Evolutionary conservation across 1,140 invertebrate species (phyloP), one percentile per base, ranked within the genome.

Genomic region (Hypothenemus hampei): DNA sequence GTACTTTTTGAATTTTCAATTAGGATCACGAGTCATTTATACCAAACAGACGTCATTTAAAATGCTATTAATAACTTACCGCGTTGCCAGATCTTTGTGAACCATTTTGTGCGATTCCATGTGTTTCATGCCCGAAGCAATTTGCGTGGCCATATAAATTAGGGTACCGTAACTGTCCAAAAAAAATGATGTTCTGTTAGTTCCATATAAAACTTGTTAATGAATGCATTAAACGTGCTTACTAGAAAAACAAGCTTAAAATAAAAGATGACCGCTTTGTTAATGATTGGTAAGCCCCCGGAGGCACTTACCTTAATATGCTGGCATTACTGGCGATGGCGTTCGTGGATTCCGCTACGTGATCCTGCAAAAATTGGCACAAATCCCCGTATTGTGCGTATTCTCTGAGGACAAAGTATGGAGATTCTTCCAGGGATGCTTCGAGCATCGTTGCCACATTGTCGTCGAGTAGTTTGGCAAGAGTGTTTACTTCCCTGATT

Each of bases 41-140:
- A n/a, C n/a, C n/a, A n/a, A n/a, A n/a, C n/a, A n/a, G n/a, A n/a
- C n/a, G n/a, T n/a, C n/a, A n/a, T n/a, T n/a, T n/a, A n/a, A n/a
- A n/a, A n/a, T n/a, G n/a, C n/a, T n/a, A n/a, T 44, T 18, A 40
- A n/a, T n/a, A 21, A 49, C 56, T 76, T 78, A 87, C 84, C 85
- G 81, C 20, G 86, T 83, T 21, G 85, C 83, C 33, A 90, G 75
- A 71, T 90, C 87, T 59, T 86, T 80, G 70, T 90, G 87, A 22
- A 86, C 81, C 65, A 88, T 77, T 57, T 86, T 83, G 63, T 85
- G 73, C 46, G 79, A 81, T 70, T 89, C 87, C 61, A 90, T 76
- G 67, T 87, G 88, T 68, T 85, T 89, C 89, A 93, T 92, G 46
- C 88, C 90, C 15, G 85, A 88, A 26, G 89, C 85, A 59, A 92